phyloP scores from a whole-genome alignment of 2,113 vertebrate genomes.

The Phodopus roborovskii region DNA sequence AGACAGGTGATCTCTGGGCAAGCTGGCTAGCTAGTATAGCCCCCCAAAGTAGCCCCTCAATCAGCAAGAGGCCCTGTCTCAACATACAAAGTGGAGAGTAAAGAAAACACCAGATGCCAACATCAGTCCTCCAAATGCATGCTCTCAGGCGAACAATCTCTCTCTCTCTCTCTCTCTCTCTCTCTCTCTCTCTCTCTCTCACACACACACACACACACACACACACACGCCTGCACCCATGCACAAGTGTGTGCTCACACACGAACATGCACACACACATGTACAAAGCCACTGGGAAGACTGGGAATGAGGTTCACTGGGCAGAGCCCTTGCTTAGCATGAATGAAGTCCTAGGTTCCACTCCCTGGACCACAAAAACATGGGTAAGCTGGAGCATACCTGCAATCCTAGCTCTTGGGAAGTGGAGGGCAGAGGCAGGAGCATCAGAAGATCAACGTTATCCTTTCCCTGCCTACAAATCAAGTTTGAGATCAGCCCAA shows the following conservation, averaged over 20 bases:
- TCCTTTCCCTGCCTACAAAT: background rate
- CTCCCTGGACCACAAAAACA: background rate
- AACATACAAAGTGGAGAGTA: background rate
- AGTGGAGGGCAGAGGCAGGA: background rate
- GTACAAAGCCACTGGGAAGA: background rate
- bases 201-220: no score
- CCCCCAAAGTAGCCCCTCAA: background rate
- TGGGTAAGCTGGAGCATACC: background rate
- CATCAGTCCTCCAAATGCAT: background rate
- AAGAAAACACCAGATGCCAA: background rate
- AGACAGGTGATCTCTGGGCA: background rate
- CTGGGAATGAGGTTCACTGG: background rate
- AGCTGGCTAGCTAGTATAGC: background rate
- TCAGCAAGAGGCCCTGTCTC: background rate
- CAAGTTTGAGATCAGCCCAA: background rate
- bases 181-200: no score
- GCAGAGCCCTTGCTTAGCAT: background rate
- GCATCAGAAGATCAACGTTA: background rate
- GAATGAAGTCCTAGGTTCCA: background rate
- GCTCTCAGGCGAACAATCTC: background rate
- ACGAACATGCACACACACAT: background rate
- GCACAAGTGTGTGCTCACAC: background rate
- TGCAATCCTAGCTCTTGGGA: background rate
- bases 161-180: no score
- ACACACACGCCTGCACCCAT: no score